phyloP scores from a whole-genome alignment of 2,888 invertebrate species.

The Parasteatoda lunata region DNA sequence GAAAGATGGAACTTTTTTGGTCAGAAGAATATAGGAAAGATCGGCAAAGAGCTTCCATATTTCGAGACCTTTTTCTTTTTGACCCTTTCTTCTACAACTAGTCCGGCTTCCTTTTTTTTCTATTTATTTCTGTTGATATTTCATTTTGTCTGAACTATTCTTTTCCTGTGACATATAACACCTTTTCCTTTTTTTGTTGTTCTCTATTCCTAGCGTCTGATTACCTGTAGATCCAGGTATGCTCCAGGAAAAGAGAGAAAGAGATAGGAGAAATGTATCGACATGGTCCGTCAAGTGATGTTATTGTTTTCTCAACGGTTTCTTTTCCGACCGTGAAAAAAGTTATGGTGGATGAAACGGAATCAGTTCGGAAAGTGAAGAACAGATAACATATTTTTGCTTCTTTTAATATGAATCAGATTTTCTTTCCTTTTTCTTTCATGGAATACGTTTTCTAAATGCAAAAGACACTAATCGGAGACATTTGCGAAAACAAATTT shows the following conservation, averaged over 20 bases:
- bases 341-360: neutral
- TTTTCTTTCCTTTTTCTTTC: neutral
- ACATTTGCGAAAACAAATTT: too few species aligned
- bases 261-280: conserved; percentile 32
- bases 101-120: conserved; percentile 13
- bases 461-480: neutral
- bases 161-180: conserved; percentile 50
- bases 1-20: conserved; percentile 55
- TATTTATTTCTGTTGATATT: neutral
- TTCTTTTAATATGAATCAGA: too few species aligned
- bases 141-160: conserved; percentile 11
- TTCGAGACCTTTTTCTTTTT: conserved; percentile 42
- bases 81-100: neutral
- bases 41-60: conserved; percentile 42
- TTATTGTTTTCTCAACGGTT: conserved; percentile 64
- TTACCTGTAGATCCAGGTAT: conserved; percentile 47
- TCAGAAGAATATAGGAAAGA: conserved; percentile 31
- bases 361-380: neutral
- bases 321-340: conserved; percentile 47
- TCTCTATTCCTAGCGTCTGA: conserved; percentile 42
- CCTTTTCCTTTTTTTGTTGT: conserved; percentile 42
- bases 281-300: conserved; percentile 44
- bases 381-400: neutral
- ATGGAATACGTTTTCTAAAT: neutral
- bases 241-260: neutral